Conservation (phyloP, 1,140 invertebrate species). For the Drosophila arawakana region DNA sequence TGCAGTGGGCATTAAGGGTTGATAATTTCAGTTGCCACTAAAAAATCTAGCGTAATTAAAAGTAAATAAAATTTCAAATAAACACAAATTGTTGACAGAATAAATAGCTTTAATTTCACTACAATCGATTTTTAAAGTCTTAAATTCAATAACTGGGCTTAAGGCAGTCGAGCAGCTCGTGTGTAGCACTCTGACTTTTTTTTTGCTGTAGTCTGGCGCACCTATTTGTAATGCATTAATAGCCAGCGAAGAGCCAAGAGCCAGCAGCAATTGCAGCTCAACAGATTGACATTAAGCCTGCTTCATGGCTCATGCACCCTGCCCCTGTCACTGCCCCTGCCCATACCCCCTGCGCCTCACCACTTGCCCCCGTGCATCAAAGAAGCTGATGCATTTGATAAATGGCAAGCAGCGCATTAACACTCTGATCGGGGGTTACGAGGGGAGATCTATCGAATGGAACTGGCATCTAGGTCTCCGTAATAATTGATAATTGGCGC, state of each 20-base stretch:
- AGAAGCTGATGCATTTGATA: constrained; percentile 65
- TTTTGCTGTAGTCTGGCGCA: constrained; percentile 67
- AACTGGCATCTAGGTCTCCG: constrained; percentile 5
- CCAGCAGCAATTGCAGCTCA: constrained; percentile 45
- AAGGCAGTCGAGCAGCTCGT: too few species aligned
- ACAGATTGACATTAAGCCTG: constrained; percentile 77
- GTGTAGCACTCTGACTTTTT: background rate
- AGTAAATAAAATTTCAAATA: too few species aligned
- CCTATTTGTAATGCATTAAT: constrained; percentile 82
- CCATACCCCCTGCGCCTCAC: constrained; percentile 1
- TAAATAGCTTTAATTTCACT: too few species aligned
- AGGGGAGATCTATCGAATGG: background rate
- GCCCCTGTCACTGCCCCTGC: background rate
- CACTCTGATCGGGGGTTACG: constrained; percentile 3
- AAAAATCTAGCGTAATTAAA: too few species aligned
- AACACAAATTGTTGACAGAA: too few species aligned
- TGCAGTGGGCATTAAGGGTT: too few species aligned
- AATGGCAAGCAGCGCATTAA: constrained; percentile 58
- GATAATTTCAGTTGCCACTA: too few species aligned
- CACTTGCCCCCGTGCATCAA: constrained; percentile 13
- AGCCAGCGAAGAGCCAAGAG: constrained; percentile 45
- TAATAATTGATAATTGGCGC: constrained; percentile 38
- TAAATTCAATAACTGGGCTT: too few species aligned
- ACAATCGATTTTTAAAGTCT: too few species aligned
- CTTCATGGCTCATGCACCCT: constrained; percentile 18